Evolutionary conservation across 2,888 invertebrate species (phyloP).

Genomic region (Lypha dubia): DNA sequence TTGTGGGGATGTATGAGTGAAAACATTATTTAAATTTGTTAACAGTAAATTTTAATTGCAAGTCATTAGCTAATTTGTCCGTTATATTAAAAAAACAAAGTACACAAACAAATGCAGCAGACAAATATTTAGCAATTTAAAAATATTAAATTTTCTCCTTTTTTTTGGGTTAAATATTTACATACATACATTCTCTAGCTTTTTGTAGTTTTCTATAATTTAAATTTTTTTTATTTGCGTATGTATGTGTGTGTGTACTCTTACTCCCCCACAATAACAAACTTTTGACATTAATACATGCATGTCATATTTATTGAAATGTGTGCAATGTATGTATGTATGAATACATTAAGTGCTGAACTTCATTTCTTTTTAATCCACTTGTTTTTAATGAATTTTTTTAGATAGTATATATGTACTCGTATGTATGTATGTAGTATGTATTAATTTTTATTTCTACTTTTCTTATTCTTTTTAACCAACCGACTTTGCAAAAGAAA

Average conservation of each 20-base stretch:
- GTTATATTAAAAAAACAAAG: conserved; percentile 34
- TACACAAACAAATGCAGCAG: not conserved
- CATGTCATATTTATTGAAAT: conserved; percentile 6
- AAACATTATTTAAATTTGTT: conserved; percentile 26
- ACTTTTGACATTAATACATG: conserved; percentile 11
- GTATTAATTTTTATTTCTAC: conserved; percentile 47
- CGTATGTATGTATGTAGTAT: conserved; percentile 15
- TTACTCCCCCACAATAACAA: conserved; percentile 38
- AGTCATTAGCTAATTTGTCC: conserved; percentile 59
- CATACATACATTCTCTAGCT: conserved; percentile 11
- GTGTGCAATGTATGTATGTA: conserved; percentile 6
- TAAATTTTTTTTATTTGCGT: not conserved
- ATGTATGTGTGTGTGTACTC: not conserved
- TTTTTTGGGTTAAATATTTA: conserved; percentile 17
- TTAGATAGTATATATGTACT: not conserved
- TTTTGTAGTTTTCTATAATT: conserved; percentile 1
- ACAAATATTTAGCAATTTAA: not conserved
- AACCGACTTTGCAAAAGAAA: no score
- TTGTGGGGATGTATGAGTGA: conserved; percentile 21
- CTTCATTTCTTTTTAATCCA: conserved; percentile 37
- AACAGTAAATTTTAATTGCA: conserved; percentile 61
- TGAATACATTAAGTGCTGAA: conserved; percentile 13
- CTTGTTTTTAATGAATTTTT: conserved; percentile 20
- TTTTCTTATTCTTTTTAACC: conserved; percentile 62
- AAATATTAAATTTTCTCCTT: not conserved